phyloP scores from a whole-genome alignment of 2,797 vertebrate species.

The Clarias platycephalus region DNA sequence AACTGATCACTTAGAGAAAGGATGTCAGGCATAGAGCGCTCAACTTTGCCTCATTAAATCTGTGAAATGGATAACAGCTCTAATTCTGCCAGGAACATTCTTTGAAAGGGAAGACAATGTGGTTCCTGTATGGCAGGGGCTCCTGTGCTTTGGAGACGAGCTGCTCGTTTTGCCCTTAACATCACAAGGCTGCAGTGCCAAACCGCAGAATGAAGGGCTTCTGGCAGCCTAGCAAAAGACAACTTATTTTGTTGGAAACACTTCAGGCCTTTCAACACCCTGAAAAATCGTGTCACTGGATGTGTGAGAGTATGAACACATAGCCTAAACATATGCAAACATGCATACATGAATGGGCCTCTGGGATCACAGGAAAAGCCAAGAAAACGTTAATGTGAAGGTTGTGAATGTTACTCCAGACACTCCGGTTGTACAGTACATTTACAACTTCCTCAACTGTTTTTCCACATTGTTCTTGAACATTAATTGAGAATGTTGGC shows the following conservation, averaged over 20 bases:
- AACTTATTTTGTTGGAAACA: slow-evolving; percentile 36
- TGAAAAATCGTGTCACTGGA: slow-evolving; percentile 26
- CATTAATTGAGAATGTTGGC: slow-evolving; percentile 45
- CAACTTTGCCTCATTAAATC: slow-evolving; percentile 44
- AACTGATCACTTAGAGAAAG: slow-evolving; percentile 19
- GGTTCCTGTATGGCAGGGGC: slow-evolving; percentile 53
- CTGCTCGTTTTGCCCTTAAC: slow-evolving; percentile 51
- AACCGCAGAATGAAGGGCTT: slow-evolving; percentile 48
- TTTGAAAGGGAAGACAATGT: slow-evolving; percentile 48
- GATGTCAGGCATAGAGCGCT: slow-evolving; percentile 18
- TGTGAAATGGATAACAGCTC: slow-evolving; percentile 42
- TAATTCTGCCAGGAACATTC: slow-evolving; percentile 46
- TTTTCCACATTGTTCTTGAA: slow-evolving; percentile 51
- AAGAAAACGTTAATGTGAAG: slow-evolving; percentile 44
- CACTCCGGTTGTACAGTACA: slow-evolving; percentile 38
- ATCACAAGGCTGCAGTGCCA: slow-evolving; percentile 49
- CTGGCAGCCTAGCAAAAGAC: slow-evolving; percentile 32
- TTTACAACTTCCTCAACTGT: slow-evolving; percentile 54
- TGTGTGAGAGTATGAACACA: slow-evolving; percentile 5
- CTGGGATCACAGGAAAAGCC: slow-evolving; percentile 42
- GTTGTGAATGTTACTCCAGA: slow-evolving; percentile 53
- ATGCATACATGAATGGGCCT: slow-evolving; percentile 40
- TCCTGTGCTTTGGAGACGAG: slow-evolving; percentile 28
- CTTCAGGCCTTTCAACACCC: slow-evolving; percentile 30
- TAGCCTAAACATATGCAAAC: slow-evolving; percentile 38